Evolutionary conservation across 2,888 invertebrate genomes (phyloP).

Genomic region (Salticus scenicus): DNA sequence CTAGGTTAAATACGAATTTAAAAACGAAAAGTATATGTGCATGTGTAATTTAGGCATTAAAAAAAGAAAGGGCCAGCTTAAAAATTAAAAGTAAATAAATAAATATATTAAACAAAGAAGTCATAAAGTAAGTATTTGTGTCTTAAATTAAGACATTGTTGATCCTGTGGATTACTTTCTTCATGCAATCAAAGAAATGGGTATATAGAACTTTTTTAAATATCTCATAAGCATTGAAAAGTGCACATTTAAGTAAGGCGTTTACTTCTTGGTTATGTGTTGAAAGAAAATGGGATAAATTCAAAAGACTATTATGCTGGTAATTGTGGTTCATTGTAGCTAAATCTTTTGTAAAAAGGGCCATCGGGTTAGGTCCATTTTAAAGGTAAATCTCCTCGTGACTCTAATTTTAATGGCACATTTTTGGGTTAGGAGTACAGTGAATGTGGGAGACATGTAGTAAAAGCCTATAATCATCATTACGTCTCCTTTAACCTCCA

Average conservation of each 20-base stretch:
- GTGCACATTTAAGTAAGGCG: slow-evolving; percentile 1
- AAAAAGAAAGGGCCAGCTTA: too few relatives aligned
- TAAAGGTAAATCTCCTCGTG: neutral
- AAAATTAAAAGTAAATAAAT: too few relatives aligned
- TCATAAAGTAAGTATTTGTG: too few relatives aligned
- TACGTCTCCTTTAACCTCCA: neutral
- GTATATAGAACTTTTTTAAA: too few relatives aligned
- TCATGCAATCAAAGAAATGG: neutral
- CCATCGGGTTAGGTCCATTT: neutral
- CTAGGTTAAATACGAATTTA: too few relatives aligned
- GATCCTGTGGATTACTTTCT: too few relatives aligned
- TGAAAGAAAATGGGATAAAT: neutral
- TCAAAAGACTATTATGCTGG: neutral
- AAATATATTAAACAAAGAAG: too few relatives aligned
- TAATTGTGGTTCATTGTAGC: neutral
- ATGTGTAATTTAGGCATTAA: too few relatives aligned
- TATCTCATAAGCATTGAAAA: too few relatives aligned
- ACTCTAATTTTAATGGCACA: neutral
- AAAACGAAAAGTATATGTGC: too few relatives aligned
- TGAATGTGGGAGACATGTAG: neutral
- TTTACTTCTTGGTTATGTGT: neutral
- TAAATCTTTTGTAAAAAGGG: neutral
- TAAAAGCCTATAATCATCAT: slow-evolving; percentile 4
- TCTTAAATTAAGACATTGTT: too few relatives aligned
- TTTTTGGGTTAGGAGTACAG: slow-evolving; percentile 5